These are phyloP conservation scores for Cheirogaleus major DNA, from an alignment of 2,797 vertebrate species.

Conservation along the genomic window DNA sequence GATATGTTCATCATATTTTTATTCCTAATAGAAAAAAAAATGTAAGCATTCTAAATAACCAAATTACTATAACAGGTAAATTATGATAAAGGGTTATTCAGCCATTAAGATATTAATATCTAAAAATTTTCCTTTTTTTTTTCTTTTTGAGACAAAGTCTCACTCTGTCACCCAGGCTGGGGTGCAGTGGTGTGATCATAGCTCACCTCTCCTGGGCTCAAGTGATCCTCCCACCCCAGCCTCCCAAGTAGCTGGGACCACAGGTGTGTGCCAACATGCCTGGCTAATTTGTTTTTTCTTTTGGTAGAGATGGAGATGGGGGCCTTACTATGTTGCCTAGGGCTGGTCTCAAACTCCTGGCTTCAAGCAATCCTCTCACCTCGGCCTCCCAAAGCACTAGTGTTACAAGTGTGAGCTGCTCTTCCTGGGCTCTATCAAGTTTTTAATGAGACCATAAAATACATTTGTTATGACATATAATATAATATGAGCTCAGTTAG, in stretches of 20 bases:
- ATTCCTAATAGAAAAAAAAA: not conserved
- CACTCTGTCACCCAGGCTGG: not conserved
- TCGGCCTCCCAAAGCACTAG: too few relatives aligned
- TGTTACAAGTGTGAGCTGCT: too few relatives aligned
- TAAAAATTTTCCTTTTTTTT: not conserved
- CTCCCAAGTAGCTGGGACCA: not conserved
- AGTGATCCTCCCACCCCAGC: not conserved
- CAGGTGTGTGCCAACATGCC: too few relatives aligned
- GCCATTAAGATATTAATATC: slow-evolving; percentile 2
- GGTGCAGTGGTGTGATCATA: not conserved
- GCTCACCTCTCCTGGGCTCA: not conserved
- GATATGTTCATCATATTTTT: not conserved
- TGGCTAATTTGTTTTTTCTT: too few relatives aligned
- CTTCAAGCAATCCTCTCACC: too few relatives aligned
- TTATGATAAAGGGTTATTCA: not conserved
- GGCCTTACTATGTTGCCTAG: too few relatives aligned
- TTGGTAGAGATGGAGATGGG: too few relatives aligned
- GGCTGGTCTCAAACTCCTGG: too few relatives aligned
- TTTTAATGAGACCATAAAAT: too few relatives aligned
- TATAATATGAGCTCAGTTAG: too few relatives aligned
- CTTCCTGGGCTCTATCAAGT: too few relatives aligned
- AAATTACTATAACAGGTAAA: not conserved
- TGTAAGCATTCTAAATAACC: not conserved
- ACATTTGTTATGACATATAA: too few relatives aligned
- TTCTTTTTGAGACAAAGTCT: not conserved